phyloP scores from a whole-genome alignment of 1,140 invertebrate genomes.

The Cephus cinctus region DNA sequence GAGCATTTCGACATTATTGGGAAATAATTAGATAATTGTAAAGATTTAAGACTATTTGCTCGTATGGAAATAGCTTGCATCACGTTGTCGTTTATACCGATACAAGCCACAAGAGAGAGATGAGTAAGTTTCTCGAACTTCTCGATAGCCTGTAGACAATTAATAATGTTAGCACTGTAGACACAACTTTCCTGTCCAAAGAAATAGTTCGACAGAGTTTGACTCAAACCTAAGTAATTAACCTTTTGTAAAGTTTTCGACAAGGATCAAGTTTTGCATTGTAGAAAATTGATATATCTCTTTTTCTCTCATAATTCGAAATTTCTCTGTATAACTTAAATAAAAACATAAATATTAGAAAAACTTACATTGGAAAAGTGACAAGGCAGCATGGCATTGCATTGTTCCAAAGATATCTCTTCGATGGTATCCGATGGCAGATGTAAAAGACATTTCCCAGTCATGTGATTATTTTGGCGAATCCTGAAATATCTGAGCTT shows the following conservation, averaged over 20 bases:
- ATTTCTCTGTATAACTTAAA: no score
- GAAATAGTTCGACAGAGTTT: neutral
- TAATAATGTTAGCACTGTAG: neutral
- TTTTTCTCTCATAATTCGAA: no score
- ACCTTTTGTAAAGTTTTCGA: no score
- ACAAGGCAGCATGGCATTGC: conserved; percentile 22
- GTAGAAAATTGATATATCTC: no score
- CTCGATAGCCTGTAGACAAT: conserved; percentile 23
- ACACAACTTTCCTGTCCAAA: neutral
- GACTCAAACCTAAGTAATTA: no score
- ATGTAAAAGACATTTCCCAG: conserved; percentile 33
- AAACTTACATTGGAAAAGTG: conserved; percentile 33
- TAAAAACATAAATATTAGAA: neutral
- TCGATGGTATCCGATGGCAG: conserved; percentile 37
- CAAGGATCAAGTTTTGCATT: no score
- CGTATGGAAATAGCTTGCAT: conserved; percentile 23
- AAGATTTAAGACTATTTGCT: conserved; percentile 20
- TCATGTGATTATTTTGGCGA: conserved; percentile 21
- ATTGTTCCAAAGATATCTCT: conserved; percentile 31
- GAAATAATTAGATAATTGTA: conserved; percentile 20
- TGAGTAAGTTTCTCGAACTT: conserved; percentile 26
- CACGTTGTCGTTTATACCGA: conserved; percentile 16
- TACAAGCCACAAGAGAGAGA: conserved; percentile 24
- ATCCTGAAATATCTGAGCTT: conserved; percentile 37
- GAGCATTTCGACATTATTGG: conserved; percentile 18